phyloP scores from a whole-genome alignment of 2,797 vertebrate genomes.

The Threskiornis aethiopicus region DNA sequence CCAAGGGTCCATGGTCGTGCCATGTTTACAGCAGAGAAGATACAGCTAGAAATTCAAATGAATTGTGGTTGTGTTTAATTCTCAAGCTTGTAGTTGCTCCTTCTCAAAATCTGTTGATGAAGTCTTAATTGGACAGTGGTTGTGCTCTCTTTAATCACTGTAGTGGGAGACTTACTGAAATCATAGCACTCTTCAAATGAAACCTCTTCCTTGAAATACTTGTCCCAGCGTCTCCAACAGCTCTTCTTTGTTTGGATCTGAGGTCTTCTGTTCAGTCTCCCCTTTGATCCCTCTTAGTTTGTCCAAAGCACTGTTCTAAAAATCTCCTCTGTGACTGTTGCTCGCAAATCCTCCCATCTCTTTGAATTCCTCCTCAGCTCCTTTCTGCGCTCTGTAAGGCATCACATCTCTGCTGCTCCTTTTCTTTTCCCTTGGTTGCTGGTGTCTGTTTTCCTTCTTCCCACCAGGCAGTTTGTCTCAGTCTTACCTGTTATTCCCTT shows the following conservation, averaged over 20 bases:
- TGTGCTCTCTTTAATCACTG: neutral
- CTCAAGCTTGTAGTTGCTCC: neutral
- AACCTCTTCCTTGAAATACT: neutral
- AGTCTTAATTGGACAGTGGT: neutral
- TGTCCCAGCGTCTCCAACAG: neutral
- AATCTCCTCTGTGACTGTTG: neutral
- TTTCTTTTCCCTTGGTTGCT: neutral
- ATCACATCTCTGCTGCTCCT: neutral
- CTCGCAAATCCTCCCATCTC: neutral
- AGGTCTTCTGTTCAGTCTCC: neutral
- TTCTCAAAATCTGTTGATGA: neutral
- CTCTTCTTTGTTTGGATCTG: neutral
- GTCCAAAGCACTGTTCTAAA: neutral
- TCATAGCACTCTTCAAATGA: neutral
- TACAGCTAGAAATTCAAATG: neutral
- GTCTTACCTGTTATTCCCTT: neutral
- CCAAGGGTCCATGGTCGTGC: neutral
- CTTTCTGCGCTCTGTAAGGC: rapidly evolving
- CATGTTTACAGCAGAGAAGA: neutral
- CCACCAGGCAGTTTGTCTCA: neutral
- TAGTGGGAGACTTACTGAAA: neutral
- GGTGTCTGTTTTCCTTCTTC: neutral
- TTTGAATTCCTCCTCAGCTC: neutral
- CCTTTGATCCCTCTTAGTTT: neutral
- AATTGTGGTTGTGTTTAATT: neutral